Conservation (phyloP, 23 tunicate species). For the Halocynthia aurantium region DNA sequence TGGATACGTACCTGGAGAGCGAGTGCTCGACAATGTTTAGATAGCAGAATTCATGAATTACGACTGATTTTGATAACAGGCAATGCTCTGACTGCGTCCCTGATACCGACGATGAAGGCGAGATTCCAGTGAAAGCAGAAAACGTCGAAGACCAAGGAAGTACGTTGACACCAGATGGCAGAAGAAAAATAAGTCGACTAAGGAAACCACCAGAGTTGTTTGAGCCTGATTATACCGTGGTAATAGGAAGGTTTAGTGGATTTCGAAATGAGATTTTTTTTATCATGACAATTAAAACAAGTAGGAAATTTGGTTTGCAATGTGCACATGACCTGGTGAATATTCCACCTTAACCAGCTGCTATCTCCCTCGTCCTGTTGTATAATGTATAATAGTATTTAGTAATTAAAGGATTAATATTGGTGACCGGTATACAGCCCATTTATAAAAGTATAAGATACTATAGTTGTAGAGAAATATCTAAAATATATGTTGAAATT, state of each 20-base stretch:
- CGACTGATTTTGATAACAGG: constrained; percentile 25
- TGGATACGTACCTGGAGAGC: neutral
- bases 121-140: constrained; percentile 10
- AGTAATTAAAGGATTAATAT: too few species aligned
- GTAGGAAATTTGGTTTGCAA: too few species aligned
- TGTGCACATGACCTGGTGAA: too few species aligned
- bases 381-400: too few species aligned
- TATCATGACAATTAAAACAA: too few species aligned
- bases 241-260: neutral
- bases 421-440: too few species aligned
- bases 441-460: too few species aligned
- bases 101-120: constrained; percentile 15
- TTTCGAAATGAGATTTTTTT: too few species aligned
- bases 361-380: too few species aligned
- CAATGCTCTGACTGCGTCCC: constrained; percentile 50
- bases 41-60: neutral
- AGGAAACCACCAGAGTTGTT: constrained; percentile 83
- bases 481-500: too few species aligned
- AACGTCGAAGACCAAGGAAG: neutral
- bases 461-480: too few species aligned
- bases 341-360: too few species aligned
- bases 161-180: constrained; percentile 42
- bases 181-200: constrained; percentile 45
- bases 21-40: neutral
- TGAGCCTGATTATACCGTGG: constrained; percentile 22